Evolutionary conservation across 2,888 invertebrate genomes (phyloP).

Genomic region (Hermaeophaga mercurialis): DNA sequence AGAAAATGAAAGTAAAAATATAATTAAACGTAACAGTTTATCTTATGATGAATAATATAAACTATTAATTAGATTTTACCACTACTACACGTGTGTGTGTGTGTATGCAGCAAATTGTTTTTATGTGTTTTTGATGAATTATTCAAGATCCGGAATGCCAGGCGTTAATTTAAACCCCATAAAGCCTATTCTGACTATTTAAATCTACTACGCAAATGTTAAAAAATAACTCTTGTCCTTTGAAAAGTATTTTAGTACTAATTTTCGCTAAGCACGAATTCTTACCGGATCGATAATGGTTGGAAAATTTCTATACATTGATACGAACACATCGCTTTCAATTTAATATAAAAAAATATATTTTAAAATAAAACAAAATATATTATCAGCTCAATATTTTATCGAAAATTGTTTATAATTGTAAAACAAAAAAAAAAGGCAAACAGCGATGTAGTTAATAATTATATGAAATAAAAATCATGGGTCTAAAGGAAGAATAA

Average conservation of each 20-base stretch:
- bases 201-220: constrained; percentile 9
- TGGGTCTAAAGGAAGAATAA: too few species aligned
- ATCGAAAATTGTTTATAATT: too few species aligned
- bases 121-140: constrained; percentile 8
- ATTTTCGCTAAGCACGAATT: neutral
- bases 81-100: constrained; percentile 2
- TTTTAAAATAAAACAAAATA: too few species aligned
- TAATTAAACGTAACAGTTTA: neutral
- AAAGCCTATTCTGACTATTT: neutral
- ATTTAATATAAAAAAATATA: too few species aligned
- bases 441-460: too few species aligned
- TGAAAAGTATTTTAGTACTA: neutral
- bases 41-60: neutral
- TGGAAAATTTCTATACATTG: neutral
- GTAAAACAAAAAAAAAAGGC: too few species aligned
- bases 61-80: neutral
- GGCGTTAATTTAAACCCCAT: neutral
- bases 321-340: too few species aligned
- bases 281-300: neutral
- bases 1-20: constrained; percentile 11
- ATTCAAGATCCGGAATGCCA: neutral
- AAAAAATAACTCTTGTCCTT: neutral
- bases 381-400: too few species aligned
- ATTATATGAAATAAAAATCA: too few species aligned
- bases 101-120: constrained; percentile 4